Conservation (phyloP, 2,113 vertebrate genomes). For the Nycticebus coucang region DNA sequence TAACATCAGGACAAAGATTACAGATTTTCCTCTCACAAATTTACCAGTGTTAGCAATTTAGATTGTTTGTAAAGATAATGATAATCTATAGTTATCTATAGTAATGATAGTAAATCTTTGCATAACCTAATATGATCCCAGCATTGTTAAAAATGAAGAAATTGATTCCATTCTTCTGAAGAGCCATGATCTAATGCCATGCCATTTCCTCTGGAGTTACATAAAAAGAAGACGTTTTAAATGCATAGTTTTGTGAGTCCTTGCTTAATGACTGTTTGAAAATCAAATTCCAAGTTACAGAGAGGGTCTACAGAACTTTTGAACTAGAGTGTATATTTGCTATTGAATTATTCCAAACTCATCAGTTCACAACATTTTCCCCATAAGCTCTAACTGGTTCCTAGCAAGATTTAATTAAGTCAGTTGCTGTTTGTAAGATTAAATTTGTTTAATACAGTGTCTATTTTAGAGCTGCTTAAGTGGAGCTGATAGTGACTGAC, state of each 20-base stretch:
- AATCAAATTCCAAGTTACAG: not conserved
- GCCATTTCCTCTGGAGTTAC: constrained; percentile 31
- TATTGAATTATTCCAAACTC: constrained; percentile 34
- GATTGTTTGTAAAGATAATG: constrained; percentile 10
- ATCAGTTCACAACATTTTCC: not conserved
- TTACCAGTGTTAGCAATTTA: constrained; percentile 25
- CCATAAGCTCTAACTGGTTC: constrained; percentile 14
- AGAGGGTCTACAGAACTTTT: constrained; percentile 31
- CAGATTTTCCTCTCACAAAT: constrained; percentile 38
- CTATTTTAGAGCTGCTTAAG: constrained; percentile 17
- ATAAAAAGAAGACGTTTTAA: constrained; percentile 50
- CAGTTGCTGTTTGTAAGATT: constrained; percentile 45
- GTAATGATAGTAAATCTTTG: not conserved
- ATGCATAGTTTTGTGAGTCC: not conserved
- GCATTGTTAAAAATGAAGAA: constrained; percentile 48
- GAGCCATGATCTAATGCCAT: not conserved
- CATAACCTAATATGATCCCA: not conserved
- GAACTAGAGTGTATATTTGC: not conserved
- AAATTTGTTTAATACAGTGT: not conserved
- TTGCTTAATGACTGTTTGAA: constrained; percentile 25
- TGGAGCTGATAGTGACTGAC: constrained; percentile 11
- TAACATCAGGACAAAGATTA: constrained; percentile 49
- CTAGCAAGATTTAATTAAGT: constrained; percentile 26
- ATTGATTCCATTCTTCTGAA: not conserved
- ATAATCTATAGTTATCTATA: not conserved